Percentiles rank a stretch among this genome's conserved stretches.
Evolutionary conservation across 2,113 vertebrate genomes (phyloP).

Genomic region (Dolichotis patagonum): DNA sequence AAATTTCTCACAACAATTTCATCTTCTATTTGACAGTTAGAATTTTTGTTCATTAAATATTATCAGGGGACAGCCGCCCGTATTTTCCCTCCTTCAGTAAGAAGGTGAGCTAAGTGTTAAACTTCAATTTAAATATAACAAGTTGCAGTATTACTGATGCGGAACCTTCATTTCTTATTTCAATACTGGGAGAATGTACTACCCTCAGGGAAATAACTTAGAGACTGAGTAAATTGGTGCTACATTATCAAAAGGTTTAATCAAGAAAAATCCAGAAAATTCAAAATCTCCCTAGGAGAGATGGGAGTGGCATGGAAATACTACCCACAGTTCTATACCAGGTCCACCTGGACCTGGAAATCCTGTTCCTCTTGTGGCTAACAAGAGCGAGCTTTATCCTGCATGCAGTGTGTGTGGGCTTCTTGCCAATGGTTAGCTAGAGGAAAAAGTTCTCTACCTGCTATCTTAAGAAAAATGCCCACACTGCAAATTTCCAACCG

Average conservation of each 20-base stretch:
- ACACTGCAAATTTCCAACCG: background rate
- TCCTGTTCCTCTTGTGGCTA: background rate
- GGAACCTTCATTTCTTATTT: background rate
- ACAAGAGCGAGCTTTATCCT: background rate
- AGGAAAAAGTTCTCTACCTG: background rate
- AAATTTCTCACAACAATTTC: background rate
- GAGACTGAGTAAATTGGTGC: background rate
- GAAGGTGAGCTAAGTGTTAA: background rate
- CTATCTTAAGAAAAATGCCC: background rate
- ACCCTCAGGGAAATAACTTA: background rate
- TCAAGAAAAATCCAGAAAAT: background rate
- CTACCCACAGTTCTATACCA: background rate
- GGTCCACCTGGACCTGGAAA: background rate
- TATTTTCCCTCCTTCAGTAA: background rate
- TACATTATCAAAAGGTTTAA: background rate
- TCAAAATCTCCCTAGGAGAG: background rate
- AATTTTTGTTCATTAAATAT: background rate
- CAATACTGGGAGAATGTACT: background rate
- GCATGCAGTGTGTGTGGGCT: accelerated
- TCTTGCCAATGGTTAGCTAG: background rate
- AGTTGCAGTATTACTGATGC: background rate
- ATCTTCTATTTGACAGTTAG: background rate
- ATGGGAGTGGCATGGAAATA: background rate
- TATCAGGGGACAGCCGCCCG: background rate
- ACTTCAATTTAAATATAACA: background rate